These are phyloP conservation scores for Serilophus lunatus DNA, from an alignment of 2,113 vertebrate genomes.

Conservation along the genomic window DNA sequence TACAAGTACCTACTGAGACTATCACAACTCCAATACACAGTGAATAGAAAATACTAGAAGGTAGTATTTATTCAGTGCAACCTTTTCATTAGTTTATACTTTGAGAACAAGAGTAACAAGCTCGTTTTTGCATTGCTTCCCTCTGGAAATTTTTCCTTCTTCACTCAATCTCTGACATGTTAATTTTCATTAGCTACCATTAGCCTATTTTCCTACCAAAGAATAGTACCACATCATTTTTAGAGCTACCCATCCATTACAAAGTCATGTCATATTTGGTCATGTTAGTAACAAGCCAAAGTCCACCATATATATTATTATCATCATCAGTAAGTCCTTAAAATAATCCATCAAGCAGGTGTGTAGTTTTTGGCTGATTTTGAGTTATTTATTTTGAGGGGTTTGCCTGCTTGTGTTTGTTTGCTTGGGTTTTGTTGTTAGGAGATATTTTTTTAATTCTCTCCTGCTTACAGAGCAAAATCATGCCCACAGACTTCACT, in stretches of 20 bases:
- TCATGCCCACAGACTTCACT: background rate
- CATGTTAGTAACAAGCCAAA: background rate
- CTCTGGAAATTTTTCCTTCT: background rate
- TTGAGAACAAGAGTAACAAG: background rate
- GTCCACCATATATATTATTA: background rate
- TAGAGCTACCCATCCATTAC: background rate
- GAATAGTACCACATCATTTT: background rate
- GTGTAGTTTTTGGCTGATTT: background rate
- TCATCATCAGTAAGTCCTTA: background rate
- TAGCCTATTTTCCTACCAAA: background rate
- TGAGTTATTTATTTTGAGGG: background rate
- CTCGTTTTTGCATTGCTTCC: background rate
- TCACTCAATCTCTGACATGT: background rate
- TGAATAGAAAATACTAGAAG: background rate
- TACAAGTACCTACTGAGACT: background rate
- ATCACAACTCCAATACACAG: background rate
- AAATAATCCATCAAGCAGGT: background rate
- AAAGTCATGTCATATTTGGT: background rate
- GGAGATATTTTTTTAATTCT: background rate
- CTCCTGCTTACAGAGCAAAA: background rate
- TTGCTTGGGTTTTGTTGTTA: background rate
- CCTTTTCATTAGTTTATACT: background rate
- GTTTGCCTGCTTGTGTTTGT: background rate
- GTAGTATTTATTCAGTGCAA: background rate
- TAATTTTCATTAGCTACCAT: background rate